phyloP scores from a whole-genome alignment of 2,797 vertebrate species.

The Liparis tanakae region DNA sequence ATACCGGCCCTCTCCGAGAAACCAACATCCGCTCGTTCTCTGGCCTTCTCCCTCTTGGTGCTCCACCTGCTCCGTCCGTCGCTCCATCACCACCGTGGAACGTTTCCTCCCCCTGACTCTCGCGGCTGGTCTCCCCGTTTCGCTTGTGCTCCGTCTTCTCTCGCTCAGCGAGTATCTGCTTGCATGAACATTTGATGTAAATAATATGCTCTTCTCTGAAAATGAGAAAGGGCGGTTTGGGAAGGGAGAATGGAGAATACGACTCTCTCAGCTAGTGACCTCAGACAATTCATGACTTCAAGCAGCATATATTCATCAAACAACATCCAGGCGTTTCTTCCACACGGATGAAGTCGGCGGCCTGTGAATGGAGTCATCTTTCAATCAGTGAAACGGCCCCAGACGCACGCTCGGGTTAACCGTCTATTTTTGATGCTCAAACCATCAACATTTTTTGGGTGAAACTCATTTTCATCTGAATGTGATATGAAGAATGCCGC shows the following conservation, averaged over 20 bases:
- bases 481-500: background rate
- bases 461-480: conserved; percentile 5
- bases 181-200: conserved; percentile 42
- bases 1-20: conserved; percentile 55
- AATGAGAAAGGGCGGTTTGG: background rate
- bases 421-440: background rate
- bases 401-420: background rate
- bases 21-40: conserved; percentile 19
- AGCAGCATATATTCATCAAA: background rate
- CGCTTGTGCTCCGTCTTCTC: background rate
- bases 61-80: background rate
- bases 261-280: background rate
- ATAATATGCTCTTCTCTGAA: conserved; percentile 4
- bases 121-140: background rate
- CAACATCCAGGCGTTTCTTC: background rate
- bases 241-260: background rate
- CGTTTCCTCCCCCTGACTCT: background rate
- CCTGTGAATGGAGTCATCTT: background rate
- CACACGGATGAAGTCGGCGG: background rate
- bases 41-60: conserved; percentile 1
- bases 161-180: conserved; percentile 2
- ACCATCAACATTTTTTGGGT: background rate
- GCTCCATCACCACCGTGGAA: background rate
- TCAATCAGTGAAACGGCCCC: background rate
- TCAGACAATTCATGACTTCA: background rate